Evolutionary conservation across 2,113 vertebrate species (phyloP).

Genomic region (Epinephelus cyanopodus): DNA sequence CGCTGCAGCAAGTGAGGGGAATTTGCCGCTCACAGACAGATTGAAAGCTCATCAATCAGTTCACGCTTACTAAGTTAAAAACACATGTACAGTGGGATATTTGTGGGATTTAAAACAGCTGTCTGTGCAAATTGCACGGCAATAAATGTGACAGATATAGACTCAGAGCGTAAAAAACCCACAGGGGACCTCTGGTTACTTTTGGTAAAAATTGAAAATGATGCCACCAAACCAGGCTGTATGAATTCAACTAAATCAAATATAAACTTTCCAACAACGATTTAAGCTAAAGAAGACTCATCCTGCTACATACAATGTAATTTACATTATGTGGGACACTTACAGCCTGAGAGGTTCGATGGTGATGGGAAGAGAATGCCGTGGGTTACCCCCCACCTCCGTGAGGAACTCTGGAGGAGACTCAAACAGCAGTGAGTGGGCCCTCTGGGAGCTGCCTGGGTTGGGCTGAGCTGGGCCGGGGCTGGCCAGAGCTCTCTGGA

Average conservation of each 20-base stretch:
- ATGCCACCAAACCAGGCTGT: not conserved
- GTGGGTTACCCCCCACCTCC: constrained; percentile 55
- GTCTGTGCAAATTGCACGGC: no score
- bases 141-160: no score
- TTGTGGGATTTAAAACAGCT: no score
- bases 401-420: constrained; percentile 77
- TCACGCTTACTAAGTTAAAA: no score
- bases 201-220: no score
- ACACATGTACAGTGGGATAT: no score
- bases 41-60: no score
- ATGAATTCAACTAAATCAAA: not conserved
- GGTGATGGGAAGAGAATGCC: constrained; percentile 91
- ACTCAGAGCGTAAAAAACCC: no score
- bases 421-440: constrained; percentile 93
- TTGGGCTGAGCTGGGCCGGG: constrained; percentile 83
- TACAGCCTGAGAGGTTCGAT: constrained; percentile 97
- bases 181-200: no score
- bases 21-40: no score
- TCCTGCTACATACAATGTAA: not conserved
- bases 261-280: not conserved
- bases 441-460: constrained; percentile 87
- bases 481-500: constrained; percentile 91
- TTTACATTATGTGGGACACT: constrained; percentile 77
- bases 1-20: no score
- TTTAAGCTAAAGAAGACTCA: not conserved